A percentile compares a stretch with the other conserved stretches of the same genome.
Conservation (phyloP, 2,113 vertebrate genomes). For the Scomber scombrus region DNA sequence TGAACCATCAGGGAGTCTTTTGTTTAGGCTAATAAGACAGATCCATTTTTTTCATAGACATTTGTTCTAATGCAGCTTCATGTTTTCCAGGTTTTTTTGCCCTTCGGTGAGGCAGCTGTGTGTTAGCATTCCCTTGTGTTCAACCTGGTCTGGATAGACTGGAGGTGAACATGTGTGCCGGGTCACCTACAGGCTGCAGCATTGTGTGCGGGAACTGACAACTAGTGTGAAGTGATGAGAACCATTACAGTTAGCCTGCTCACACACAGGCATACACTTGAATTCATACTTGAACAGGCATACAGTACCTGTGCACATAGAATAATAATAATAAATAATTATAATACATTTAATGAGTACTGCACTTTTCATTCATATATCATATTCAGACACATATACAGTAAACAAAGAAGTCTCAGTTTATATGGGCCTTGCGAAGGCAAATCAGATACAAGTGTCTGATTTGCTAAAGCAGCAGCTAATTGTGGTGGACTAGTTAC, state of each 20-base stretch:
- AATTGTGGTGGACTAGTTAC: constrained; percentile 25
- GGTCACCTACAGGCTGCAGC: constrained; percentile 53
- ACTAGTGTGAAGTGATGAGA: constrained; percentile 72
- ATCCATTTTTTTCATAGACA: background rate
- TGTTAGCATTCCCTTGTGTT: constrained; percentile 1
- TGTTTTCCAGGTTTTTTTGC: constrained; percentile 21
- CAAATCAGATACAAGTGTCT: constrained; percentile 19
- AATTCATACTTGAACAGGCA: constrained; percentile 1
- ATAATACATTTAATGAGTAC: no score
- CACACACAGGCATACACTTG: constrained; percentile 3
- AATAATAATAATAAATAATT: no score
- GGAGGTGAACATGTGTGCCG: constrained; percentile 54
- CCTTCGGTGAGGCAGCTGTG: constrained; percentile 7
- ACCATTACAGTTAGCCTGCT: constrained; percentile 63
- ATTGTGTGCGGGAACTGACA: constrained; percentile 51
- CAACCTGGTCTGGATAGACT: constrained; percentile 1
- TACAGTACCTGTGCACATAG: background rate
- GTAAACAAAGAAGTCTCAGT: constrained; percentile 19
- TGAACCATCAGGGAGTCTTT: background rate
- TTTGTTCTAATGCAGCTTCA: background rate
- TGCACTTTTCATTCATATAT: background rate
- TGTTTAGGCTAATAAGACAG: background rate
- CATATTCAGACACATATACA: background rate
- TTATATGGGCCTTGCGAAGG: background rate
- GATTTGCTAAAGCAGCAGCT: constrained; percentile 35